phyloP scores from a whole-genome alignment of 2,113 vertebrate species.

The Chionomys nivalis region DNA sequence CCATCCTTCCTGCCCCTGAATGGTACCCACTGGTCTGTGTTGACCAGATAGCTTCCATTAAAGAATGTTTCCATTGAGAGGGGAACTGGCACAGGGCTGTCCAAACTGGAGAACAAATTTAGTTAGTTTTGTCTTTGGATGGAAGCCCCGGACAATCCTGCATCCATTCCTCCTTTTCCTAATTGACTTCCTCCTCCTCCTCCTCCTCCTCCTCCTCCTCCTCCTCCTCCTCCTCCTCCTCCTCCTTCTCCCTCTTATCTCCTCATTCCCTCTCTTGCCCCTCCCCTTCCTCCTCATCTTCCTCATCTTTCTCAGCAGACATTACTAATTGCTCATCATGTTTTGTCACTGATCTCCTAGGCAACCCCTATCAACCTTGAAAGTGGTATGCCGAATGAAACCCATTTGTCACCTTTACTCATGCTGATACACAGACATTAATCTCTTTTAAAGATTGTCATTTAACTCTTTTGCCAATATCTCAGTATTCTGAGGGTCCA shows the following conservation, averaged over 20 bases:
- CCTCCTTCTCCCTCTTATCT: neutral
- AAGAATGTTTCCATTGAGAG: neutral
- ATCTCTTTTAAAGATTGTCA: neutral
- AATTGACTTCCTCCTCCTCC: too few species aligned
- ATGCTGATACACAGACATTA: neutral
- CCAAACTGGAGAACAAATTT: neutral
- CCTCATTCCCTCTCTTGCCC: neutral
- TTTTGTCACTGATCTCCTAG: neutral
- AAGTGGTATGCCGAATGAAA: neutral
- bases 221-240: neutral
- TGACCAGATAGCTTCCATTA: neutral
- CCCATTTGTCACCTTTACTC: neutral
- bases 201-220: too few species aligned
- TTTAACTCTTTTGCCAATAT: neutral
- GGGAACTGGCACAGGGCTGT: neutral
- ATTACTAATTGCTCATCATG: neutral
- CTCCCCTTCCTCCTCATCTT: neutral
- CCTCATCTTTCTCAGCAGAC: neutral
- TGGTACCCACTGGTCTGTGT: neutral
- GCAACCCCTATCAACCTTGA: neutral
- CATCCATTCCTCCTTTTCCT: neutral
- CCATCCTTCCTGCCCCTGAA: accelerated
- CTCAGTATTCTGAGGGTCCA: neutral
- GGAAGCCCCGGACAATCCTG: neutral
- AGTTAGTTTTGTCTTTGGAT: neutral